Evolutionary conservation across 2,113 vertebrate species (phyloP).

Genomic region (Tautogolabrus adspersus): DNA sequence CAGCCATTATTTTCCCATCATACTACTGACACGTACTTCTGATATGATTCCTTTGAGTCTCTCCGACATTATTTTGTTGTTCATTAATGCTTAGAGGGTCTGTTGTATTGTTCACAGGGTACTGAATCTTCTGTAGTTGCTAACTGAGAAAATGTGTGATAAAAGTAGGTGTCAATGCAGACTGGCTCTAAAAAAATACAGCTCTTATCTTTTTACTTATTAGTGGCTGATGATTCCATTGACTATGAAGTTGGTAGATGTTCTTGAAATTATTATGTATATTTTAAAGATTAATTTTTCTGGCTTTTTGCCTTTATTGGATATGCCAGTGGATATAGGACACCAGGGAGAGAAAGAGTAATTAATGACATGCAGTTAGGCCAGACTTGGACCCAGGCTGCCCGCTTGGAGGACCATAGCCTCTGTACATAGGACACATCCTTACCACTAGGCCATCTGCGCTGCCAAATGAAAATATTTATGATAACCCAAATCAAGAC

Average conservation of each 20-base stretch:
- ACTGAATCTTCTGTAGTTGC: slow-evolving; percentile 14
- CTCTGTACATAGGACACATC: too few species aligned
- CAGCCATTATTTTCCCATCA: slow-evolving; percentile 20
- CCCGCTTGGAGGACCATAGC: too few species aligned
- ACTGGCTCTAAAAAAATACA: slow-evolving; percentile 3
- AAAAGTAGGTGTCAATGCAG: slow-evolving; percentile 17
- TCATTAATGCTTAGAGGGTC: slow-evolving; percentile 17
- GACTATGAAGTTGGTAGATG: slow-evolving; percentile 9
- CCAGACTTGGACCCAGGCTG: too few species aligned
- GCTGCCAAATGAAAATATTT: too few species aligned
- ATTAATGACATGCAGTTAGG: too few species aligned
- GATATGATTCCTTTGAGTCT: slow-evolving; percentile 4
- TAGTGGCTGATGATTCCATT: slow-evolving; percentile 16
- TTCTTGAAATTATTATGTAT: slow-evolving; percentile 4
- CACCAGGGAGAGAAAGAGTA: too few species aligned
- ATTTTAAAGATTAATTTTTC: background rate
- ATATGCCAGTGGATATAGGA: too few species aligned
- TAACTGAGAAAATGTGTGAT: slow-evolving; percentile 9
- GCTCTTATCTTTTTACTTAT: background rate
- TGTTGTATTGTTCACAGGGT: slow-evolving; percentile 18
- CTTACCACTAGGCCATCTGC: too few species aligned
- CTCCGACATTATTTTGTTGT: slow-evolving; percentile 26
- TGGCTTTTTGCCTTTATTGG: too few species aligned
- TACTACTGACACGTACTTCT: slow-evolving; percentile 1
- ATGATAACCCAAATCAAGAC: too few species aligned